These are phyloP conservation scores for Eupithecia exiguata DNA, from an alignment of 2,888 invertebrate species.

Conservation along the genomic window DNA sequence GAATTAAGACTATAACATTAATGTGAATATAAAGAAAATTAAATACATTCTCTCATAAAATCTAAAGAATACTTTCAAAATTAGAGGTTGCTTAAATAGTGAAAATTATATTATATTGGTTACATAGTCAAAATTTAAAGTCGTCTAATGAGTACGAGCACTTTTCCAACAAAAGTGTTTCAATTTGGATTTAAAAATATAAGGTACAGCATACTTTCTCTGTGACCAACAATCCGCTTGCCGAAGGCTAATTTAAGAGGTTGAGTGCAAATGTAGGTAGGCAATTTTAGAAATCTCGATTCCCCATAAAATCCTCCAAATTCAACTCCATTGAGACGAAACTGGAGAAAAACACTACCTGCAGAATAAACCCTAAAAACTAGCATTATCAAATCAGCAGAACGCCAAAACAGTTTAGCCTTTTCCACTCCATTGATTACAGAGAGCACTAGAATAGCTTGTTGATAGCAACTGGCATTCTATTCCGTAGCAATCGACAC, in stretches of 20 bases:
- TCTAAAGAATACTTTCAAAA: too few relatives aligned
- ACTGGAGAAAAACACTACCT: neutral
- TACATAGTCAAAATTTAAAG: too few relatives aligned
- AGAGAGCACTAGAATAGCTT: slow-evolving; percentile 53
- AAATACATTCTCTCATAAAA: too few relatives aligned
- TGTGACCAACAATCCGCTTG: neutral
- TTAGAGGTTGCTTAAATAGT: too few relatives aligned
- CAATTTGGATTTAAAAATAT: too few relatives aligned
- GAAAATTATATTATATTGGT: too few relatives aligned
- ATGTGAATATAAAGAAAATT: too few relatives aligned
- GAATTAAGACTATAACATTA: too few relatives aligned
- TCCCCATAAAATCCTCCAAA: neutral
- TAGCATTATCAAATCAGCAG: slow-evolving; percentile 33
- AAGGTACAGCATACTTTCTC: neutral
- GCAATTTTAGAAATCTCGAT: neutral
- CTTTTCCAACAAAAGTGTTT: too few relatives aligned
- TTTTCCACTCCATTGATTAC: slow-evolving; percentile 63
- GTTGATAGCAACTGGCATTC: slow-evolving; percentile 51
- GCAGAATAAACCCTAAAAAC: slow-evolving; percentile 20
- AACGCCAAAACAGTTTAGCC: slow-evolving; percentile 57
- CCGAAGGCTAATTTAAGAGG: neutral
- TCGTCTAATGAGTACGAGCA: too few relatives aligned
- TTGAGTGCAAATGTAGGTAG: neutral
- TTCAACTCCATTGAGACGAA: neutral
- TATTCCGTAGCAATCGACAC: slow-evolving; percentile 71